Conservation (phyloP, 1,140 invertebrate genomes). For the Leptoteleia sp. region DNA sequence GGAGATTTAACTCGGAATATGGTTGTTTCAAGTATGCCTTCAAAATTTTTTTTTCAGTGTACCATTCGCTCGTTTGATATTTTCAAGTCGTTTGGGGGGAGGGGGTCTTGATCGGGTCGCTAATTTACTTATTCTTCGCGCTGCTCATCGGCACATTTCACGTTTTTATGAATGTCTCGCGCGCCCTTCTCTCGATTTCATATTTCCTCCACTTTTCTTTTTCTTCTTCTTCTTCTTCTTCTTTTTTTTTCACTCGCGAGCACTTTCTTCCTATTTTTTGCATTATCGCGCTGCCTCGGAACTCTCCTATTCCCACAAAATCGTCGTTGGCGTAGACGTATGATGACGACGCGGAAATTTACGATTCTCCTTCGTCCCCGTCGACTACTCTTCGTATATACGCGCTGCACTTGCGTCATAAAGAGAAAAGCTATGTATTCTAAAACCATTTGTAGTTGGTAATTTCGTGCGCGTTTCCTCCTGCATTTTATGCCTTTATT, state of each 20-base stretch:
- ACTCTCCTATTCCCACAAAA: slow-evolving; percentile 60
- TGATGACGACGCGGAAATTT: slow-evolving; percentile 69
- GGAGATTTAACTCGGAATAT: too few relatives aligned
- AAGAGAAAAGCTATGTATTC: slow-evolving; percentile 62
- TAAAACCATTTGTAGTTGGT: slow-evolving; percentile 62
- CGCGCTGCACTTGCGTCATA: slow-evolving; percentile 42
- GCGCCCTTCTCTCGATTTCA: slow-evolving; percentile 51
- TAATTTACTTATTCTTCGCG: not conserved
- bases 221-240: too few relatives aligned
- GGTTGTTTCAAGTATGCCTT: too few relatives aligned
- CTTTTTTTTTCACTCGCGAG: too few relatives aligned
- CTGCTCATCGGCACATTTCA: slow-evolving; percentile 4
- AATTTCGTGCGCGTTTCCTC: slow-evolving; percentile 43
- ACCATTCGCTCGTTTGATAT: too few relatives aligned
- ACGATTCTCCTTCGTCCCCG: slow-evolving; percentile 65
- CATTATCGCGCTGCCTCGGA: slow-evolving; percentile 51
- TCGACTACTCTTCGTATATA: slow-evolving; percentile 47
- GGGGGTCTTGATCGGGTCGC: too few relatives aligned
- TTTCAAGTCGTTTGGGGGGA: too few relatives aligned
- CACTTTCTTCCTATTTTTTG: slow-evolving; percentile 54
- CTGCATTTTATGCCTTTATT: slow-evolving; percentile 22
- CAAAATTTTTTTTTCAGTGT: too few relatives aligned
- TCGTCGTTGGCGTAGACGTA: slow-evolving; percentile 69
- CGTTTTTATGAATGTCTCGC: slow-evolving; percentile 23
- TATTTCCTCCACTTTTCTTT: slow-evolving; percentile 37